Evolutionary conservation across 2,888 invertebrate genomes (phyloP), one percentile per base, ranked within the genome.

Genomic region (Mongoloraphidia duomilia): DNA sequence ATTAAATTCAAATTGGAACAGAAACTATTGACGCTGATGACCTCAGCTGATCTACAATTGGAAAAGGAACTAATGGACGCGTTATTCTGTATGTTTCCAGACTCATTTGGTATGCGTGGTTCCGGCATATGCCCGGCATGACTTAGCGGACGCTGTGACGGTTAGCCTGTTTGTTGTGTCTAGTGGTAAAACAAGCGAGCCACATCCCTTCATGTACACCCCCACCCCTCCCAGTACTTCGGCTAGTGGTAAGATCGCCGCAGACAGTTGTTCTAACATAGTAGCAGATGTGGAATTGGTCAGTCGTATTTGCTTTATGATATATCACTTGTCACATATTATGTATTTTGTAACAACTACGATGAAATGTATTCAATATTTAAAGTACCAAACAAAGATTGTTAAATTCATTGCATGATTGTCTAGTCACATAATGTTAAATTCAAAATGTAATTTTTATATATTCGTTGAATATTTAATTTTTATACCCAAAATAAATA

Each of bases 61-160:
- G 6, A 6, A 26, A 3, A 26, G 26, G 26, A 26, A 26, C 26
- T 26, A 26, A 26, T 26, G 26, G 1, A 6, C 26, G 26, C 26
- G 26, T 26, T 26, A 6, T 46, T 45, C 51, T 54, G 53, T 53
- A 55, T 53, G 53, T 52, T 67, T 63, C 50, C 75, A 91, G 83
- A 89, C 87, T 17, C 91, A 92, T 69, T 73, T 91, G 47, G 86
- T 91, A 35, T 91, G 91, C 69, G 82, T 82, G 58, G 82, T 91
- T 55, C 91, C 91, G 17, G 75, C 87, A 17, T 91, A 84, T 72
- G 69, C 71, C 58, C 75, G 79, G 55, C 69, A 75, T 53, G 84
- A 83, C 65, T 74, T 83, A 51, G 66, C 66, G 39, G 86, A 86
- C 64, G 73, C 86, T 11, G 79, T 86, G 53, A 72, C 74, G 59